Conservation (phyloP, 2,113 vertebrate species). For the Chinchilla lanigera region DNA sequence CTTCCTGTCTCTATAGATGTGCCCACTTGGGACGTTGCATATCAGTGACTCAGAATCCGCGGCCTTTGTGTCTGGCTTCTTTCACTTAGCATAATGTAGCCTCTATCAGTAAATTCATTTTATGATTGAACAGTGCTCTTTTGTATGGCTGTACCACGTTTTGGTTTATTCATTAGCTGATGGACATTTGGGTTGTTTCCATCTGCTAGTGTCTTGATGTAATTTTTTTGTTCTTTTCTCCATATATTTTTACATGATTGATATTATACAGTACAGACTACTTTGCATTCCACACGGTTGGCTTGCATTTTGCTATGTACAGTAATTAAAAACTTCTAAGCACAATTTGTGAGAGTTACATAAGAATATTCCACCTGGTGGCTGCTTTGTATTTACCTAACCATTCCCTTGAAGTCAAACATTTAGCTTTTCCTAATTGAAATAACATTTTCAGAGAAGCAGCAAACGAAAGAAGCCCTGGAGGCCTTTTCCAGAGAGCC, state of each 20-base stretch:
- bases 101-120: neutral
- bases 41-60: neutral
- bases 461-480: conserved; percentile 34
- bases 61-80: neutral
- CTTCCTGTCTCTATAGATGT: neutral
- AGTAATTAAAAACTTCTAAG: conserved; percentile 38
- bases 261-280: neutral
- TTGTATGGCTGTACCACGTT: neutral
- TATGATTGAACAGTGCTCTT: neutral
- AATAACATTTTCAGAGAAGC: conserved; percentile 60
- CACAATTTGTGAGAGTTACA: neutral
- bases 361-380: neutral
- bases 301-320: neutral
- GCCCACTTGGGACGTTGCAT: neutral
- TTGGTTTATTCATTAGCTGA: neutral
- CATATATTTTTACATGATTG: neutral
- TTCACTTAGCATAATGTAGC: neutral
- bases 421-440: conserved; percentile 53
- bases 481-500: neutral
- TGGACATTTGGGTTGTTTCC: neutral
- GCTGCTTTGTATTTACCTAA: conserved; percentile 50
- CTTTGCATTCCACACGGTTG: neutral
- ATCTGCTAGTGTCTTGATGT: neutral
- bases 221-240: neutral
- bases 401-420: conserved; percentile 54